Percentiles rank a stretch among this genome's conserved stretches.
phyloP scores from a whole-genome alignment of 92 coral and sea anemone genomes.

The Anthopleura xanthogrammica region DNA sequence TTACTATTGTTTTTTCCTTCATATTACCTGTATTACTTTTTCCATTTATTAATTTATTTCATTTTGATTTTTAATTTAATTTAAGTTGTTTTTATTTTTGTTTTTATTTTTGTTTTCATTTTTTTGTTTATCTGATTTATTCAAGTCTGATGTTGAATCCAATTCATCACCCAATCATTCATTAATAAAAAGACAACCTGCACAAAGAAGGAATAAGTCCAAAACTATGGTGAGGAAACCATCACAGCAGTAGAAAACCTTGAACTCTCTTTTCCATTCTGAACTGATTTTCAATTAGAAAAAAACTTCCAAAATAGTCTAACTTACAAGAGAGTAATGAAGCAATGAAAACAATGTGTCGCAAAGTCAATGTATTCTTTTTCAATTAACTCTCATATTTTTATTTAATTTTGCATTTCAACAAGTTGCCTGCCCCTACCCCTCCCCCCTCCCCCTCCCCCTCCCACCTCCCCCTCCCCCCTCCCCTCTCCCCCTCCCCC shows the following conservation, averaged over 20 bases:
- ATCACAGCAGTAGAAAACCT: background rate
- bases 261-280: background rate
- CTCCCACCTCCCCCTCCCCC: too few species aligned
- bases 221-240: conserved; percentile 14
- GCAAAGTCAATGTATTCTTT: too few species aligned
- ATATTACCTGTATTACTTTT: background rate
- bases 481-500: too few species aligned
- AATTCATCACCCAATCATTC: conserved; percentile 27
- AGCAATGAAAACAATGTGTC: too few species aligned
- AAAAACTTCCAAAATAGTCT: too few species aligned
- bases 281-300: background rate
- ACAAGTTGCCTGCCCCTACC: too few species aligned
- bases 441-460: too few species aligned
- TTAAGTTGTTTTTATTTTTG: background rate
- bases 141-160: conserved; percentile 20
- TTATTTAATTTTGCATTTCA: too few species aligned
- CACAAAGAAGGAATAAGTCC: conserved; percentile 23
- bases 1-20: background rate
- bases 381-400: too few species aligned
- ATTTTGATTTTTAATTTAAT: background rate
- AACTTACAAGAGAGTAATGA: too few species aligned
- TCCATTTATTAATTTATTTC: background rate
- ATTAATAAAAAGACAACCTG: conserved; percentile 25
- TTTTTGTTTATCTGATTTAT: background rate
- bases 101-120: background rate